Conservation (phyloP, 2,888 invertebrate genomes). For the Agrochola macilenta region DNA sequence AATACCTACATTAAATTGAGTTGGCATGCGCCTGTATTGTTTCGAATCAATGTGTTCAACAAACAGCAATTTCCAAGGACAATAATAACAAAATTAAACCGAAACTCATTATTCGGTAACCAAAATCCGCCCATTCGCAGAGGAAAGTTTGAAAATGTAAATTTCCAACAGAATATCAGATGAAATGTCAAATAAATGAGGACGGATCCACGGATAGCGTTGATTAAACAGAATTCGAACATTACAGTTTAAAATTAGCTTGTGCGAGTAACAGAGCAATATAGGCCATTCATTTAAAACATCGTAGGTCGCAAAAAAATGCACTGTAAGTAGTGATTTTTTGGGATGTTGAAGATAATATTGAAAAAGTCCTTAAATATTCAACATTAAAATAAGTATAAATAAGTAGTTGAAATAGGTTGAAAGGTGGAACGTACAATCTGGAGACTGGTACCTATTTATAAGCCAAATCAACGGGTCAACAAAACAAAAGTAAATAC, state of each 20-base stretch:
- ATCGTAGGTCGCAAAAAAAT: background rate
- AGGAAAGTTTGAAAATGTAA: slow-evolving; percentile 41
- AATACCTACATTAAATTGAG: background rate
- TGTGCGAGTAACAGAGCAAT: slow-evolving; percentile 25
- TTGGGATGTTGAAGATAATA: slow-evolving; percentile 1
- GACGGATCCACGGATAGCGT: slow-evolving; percentile 39
- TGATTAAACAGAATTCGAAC: slow-evolving; percentile 59
- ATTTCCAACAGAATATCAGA: slow-evolving; percentile 50
- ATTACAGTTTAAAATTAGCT: slow-evolving; percentile 53
- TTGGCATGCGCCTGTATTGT: background rate
- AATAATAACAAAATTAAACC: slow-evolving; percentile 21
- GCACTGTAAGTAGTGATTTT: background rate
- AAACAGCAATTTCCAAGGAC: slow-evolving; percentile 18
- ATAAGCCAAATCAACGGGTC: background rate
- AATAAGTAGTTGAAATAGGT: background rate
- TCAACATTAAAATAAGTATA: background rate
- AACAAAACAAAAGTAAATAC: background rate
- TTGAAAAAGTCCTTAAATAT: background rate
- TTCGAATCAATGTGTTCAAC: background rate
- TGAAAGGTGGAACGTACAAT: background rate
- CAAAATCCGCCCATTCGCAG: slow-evolving; percentile 14
- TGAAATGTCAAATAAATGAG: slow-evolving; percentile 52
- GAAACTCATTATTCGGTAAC: slow-evolving; percentile 29
- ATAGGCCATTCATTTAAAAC: background rate
- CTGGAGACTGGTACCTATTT: background rate